Conservation (phyloP, 2,888 invertebrate species). For the Lepetodrilus schrolli region DNA sequence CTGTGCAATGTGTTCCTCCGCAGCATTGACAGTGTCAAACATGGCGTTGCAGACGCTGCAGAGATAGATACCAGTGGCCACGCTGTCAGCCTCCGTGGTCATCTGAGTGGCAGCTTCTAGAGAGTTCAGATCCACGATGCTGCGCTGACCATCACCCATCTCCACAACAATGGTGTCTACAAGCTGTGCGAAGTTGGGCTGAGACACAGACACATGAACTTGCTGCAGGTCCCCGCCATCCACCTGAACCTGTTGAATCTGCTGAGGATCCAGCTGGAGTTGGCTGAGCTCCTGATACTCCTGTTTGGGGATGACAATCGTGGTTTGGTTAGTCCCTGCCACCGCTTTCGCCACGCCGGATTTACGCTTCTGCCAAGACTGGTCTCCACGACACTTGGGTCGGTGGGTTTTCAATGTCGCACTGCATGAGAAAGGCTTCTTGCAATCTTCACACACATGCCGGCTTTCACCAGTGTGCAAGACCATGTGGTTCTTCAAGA, state of each 20-base stretch:
- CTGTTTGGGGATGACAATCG: neutral
- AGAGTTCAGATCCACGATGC: slow-evolving; percentile 21
- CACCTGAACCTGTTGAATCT: neutral
- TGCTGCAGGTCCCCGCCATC: neutral
- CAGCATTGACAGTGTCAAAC: slow-evolving; percentile 46
- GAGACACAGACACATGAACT: slow-evolving; percentile 5
- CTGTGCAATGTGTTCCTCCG: slow-evolving; percentile 50
- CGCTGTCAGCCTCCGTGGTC: slow-evolving; percentile 35
- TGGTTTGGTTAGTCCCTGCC: slow-evolving; percentile 11
- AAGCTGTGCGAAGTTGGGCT: slow-evolving; percentile 22
- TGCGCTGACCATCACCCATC: slow-evolving; percentile 25
- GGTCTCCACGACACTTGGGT: slow-evolving; percentile 48
- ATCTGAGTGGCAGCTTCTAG: slow-evolving; percentile 24
- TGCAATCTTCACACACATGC: slow-evolving; percentile 49
- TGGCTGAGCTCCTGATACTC: neutral
- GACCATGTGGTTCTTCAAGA: slow-evolving; percentile 53
- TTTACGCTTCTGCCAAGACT: slow-evolving; percentile 9
- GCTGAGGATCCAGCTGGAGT: neutral
- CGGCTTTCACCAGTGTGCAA: slow-evolving; percentile 54
- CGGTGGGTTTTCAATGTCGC: slow-evolving; percentile 50
- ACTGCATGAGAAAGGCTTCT: slow-evolving; percentile 48
- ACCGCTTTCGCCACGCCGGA: slow-evolving; percentile 11
- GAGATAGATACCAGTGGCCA: slow-evolving; percentile 41
- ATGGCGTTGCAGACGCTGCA: slow-evolving; percentile 58
- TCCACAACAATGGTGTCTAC: slow-evolving; percentile 24